Conservation (phyloP, 2,888 invertebrate species). For the Torymus tubicola region DNA sequence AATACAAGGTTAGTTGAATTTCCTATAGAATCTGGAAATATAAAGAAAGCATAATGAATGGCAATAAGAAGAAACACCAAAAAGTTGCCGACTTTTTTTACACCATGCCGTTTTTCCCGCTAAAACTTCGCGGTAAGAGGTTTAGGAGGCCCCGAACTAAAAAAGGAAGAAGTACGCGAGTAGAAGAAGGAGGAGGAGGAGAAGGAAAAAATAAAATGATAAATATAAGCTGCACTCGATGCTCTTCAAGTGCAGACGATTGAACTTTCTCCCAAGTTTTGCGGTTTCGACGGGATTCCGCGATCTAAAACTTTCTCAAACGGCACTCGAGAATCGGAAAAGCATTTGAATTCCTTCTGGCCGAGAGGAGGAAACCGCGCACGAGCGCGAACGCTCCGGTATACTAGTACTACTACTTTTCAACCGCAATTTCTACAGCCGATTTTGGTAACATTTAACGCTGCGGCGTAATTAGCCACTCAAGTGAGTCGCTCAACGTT, state of each 20-base stretch:
- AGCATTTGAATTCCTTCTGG: slow-evolving; percentile 52
- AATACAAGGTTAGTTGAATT: too few species aligned
- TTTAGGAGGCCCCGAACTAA: slow-evolving; percentile 3
- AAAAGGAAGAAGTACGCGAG: neutral
- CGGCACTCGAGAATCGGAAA: slow-evolving; percentile 52
- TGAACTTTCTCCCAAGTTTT: slow-evolving; percentile 56
- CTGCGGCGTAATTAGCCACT: neutral
- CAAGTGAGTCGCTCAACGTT: too few species aligned
- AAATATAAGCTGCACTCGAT: slow-evolving; percentile 53
- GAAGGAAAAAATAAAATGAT: slow-evolving; percentile 38
- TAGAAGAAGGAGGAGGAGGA: neutral
- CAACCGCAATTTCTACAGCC: neutral
- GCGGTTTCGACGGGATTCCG: slow-evolving; percentile 48
- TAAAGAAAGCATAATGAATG: too few species aligned
- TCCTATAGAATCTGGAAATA: too few species aligned
- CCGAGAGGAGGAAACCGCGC: slow-evolving; percentile 28
- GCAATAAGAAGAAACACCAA: too few species aligned
- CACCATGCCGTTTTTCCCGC: neutral
- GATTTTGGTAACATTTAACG: slow-evolving; percentile 10
- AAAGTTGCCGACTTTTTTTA: too few species aligned
- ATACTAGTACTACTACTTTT: neutral
- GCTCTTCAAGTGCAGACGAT: slow-evolving; percentile 54
- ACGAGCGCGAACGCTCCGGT: slow-evolving; percentile 11
- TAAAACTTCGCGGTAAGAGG: slow-evolving; percentile 10
- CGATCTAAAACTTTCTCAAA: slow-evolving; percentile 55